Base-by-base conservation (phyloP, 2,797 vertebrate species). In the Mus minutoides region DNA sequence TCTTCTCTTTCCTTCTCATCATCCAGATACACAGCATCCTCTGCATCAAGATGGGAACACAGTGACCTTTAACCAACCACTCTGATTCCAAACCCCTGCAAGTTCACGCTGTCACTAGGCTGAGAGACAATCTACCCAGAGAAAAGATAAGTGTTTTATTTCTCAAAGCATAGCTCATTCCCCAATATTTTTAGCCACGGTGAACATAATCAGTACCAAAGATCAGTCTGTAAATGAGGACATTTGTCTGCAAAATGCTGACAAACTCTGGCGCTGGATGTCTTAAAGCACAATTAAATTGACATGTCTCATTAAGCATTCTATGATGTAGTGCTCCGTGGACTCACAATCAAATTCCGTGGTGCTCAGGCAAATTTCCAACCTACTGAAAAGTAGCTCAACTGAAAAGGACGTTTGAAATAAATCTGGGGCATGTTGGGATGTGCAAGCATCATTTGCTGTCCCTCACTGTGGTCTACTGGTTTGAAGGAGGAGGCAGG, bases 11-110 rank as follows among this genome's bases (percentile, higher is more conserved):
- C 99, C 0, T n/a, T 98, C 37, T 99, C 99, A 0, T 99, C 98
- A 1, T 99, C 98, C 98, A 99, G 98, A 94, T 99, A 99, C 91
- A 99, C 99, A 0, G 99, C 97, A 84, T 99, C 99, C 46, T 98
- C 99, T 99, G 97, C 49, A 94, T 71, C 34, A 89, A 46, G 85
- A 75, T 95, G 94, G 26, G 97, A 52, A 73, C 1, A 95, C 76
- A 97, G 96, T 3, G 94, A 88, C 78, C 8, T 60, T 98, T 93
- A 98, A 62, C 49, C 92, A 93, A 73, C 29, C 10, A 73, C 43
- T 31, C 71, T 9, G 14, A 6, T 97, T 92, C n/a, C 52, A 56
- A 40, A 64, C 3, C 49, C 37, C 49, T 34, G 1, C 9, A 88
- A 88, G 43, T 87, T 89, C 40, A 43, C 37, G 77, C 73, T 62